These are phyloP conservation scores for Papilio protenor DNA, from an alignment of 2,888 invertebrate genomes.

Conservation along the genomic window DNA sequence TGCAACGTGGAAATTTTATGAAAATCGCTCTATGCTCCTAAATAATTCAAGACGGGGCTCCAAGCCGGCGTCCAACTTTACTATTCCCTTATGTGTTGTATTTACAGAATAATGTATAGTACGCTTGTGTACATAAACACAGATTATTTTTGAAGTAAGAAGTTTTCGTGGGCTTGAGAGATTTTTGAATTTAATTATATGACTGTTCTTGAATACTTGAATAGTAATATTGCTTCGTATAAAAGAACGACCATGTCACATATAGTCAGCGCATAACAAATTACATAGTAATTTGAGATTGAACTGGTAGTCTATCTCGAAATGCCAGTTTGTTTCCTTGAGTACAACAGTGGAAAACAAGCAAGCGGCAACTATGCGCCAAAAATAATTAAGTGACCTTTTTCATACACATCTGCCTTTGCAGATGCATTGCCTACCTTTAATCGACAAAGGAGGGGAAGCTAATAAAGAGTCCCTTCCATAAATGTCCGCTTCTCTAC, in stretches of 20 bases:
- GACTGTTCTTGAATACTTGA: not conserved
- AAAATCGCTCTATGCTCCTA: slow-evolving; percentile 16
- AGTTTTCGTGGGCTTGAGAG: not conserved
- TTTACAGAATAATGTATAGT: slow-evolving; percentile 22
- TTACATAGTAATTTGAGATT: not conserved
- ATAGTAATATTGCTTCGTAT: too few species aligned
- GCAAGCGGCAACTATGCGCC: too few species aligned
- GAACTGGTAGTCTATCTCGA: too few species aligned
- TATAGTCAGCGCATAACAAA: not conserved
- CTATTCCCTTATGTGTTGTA: slow-evolving; percentile 15
- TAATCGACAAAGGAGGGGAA: too few species aligned
- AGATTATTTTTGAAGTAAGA: slow-evolving; percentile 7
- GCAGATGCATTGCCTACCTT: too few species aligned
- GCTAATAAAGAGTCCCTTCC: too few species aligned
- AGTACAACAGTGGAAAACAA: too few species aligned
- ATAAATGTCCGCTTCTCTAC: too few species aligned
- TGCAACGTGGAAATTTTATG: slow-evolving; percentile 14
- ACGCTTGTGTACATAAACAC: slow-evolving; percentile 9
- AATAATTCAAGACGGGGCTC: slow-evolving; percentile 18
- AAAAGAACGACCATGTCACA: too few species aligned
- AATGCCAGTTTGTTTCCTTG: not conserved
- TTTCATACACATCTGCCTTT: too few species aligned
- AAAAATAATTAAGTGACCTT: too few species aligned
- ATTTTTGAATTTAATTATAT: not conserved
- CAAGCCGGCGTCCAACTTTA: slow-evolving; percentile 12